Percentiles rank a stretch among this genome's conserved stretches.
Evolutionary conservation across 2,113 vertebrate species (phyloP).

Genomic region (Pomatorhinus ruficollis): DNA sequence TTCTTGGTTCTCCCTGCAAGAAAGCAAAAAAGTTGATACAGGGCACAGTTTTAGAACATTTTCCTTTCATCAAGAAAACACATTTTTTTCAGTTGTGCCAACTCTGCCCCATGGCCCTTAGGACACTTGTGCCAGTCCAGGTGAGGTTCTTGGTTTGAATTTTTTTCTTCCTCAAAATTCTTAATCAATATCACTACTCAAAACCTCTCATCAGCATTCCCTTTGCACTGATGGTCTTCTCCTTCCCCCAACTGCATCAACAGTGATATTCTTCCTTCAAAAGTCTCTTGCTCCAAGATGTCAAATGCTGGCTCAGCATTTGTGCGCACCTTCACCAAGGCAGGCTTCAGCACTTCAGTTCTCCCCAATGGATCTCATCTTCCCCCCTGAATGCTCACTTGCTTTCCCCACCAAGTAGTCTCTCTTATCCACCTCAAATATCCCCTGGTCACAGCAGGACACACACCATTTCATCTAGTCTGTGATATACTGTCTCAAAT

Average conservation of each 20-base stretch:
- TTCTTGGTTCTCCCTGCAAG: neutral
- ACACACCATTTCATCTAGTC: neutral
- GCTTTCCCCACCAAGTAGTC: fast-evolving
- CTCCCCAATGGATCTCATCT: neutral
- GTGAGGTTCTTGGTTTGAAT: neutral
- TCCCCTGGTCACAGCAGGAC: neutral
- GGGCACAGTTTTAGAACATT: neutral
- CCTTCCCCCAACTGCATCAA: neutral
- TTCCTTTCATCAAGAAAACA: neutral
- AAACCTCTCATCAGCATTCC: neutral
- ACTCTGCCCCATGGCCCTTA: neutral
- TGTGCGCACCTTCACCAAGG: fast-evolving
- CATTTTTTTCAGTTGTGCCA: neutral
- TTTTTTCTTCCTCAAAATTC: neutral
- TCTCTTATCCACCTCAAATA: neutral
- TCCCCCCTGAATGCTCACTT: neutral
- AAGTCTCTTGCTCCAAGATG: neutral
- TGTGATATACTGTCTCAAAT: neutral
- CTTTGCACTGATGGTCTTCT: neutral
- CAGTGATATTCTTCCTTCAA: neutral
- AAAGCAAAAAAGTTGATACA: neutral
- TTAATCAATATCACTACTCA: neutral
- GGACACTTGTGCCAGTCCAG: neutral
- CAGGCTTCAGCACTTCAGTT: neutral
- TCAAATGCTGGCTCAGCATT: neutral